Evolutionary conservation across 2,113 vertebrate species (phyloP), one percentile per base, ranked within the genome.

Genomic region (Dasyurus viverrinus): DNA sequence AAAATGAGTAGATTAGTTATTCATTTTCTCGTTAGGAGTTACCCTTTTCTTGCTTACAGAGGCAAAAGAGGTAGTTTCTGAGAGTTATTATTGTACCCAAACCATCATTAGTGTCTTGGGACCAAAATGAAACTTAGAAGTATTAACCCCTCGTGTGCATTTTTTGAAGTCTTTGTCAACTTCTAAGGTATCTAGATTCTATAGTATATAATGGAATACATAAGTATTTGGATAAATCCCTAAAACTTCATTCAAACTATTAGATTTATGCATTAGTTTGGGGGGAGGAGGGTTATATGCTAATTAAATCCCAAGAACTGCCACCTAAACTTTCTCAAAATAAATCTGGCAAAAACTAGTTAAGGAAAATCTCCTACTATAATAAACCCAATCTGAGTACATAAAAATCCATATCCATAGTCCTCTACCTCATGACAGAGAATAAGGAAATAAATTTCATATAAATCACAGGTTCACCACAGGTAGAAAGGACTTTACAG

Each of bases 21-120:
- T 91, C 54, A 57, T 95, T 92, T 96, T 90, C 95, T 98, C 96
- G 94, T 98, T 97, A 97, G 91, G 57, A 53, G 50, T 93, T 98
- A 95, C 94, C 91, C 95, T 94, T 92, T 52, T 90, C 92, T 94
- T 54, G 53, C 95, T 97, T 97, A 94, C 95, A 3, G 60, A 94
- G 97, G 57, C 92, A 98, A 97, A 98, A 97, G 96, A 98, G 60
- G 60, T 46, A 95, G 5, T 27, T 90, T 19, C 94, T 95, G 68
- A 36, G 92, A 97, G 68, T 89, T 91, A 89, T 97, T 97, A 94
- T 89, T 96, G 47, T 91, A 93, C 91, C 57, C 47, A 95, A 93
- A 93, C 8, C 27, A 92, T 96, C 93, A 53, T 76, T 93, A 0
- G 0, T 96, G 91, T 54, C 95, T 93, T 68, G 54, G 93, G 55